phyloP scores from a whole-genome alignment of 2,888 invertebrate genomes.

The Saturnia pavonia region DNA sequence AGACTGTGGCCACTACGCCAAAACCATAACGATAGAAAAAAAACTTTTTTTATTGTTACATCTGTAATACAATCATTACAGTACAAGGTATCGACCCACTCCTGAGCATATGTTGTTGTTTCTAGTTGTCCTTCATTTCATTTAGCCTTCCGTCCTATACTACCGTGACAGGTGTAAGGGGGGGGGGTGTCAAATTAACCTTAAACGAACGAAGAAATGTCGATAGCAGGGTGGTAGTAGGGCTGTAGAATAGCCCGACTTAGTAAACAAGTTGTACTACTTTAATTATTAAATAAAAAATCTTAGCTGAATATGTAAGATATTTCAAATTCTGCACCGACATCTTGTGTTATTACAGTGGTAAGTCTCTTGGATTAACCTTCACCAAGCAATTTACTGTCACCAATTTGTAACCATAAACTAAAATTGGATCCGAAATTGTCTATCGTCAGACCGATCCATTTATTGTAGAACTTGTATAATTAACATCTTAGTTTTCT shows the following conservation, averaged over 20 bases:
- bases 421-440: background rate
- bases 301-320: too few species aligned
- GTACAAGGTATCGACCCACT: background rate
- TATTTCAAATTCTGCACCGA: background rate
- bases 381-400: background rate
- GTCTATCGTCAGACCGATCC: background rate
- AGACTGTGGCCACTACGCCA: too few species aligned
- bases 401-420: background rate
- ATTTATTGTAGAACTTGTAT: background rate
- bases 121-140: background rate
- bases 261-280: too few species aligned
- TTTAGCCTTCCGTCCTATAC: background rate
- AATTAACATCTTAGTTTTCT: background rate
- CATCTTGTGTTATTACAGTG: background rate
- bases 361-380: constrained; percentile 1
- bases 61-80: background rate
- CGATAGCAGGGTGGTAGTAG: too few species aligned
- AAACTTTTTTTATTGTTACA: background rate
- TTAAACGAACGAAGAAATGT: too few species aligned
- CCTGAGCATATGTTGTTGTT: background rate
- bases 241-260: too few species aligned
- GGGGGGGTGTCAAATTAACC: background rate
- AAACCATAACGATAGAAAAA: too few species aligned
- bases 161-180: background rate
- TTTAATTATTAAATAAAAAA: too few species aligned